A percentile compares a stretch with the other conserved stretches of the same genome.
These are phyloP conservation scores for Procambarus virginalis DNA, from an alignment of 1,140 invertebrate genomes.

Conservation along the genomic window DNA sequence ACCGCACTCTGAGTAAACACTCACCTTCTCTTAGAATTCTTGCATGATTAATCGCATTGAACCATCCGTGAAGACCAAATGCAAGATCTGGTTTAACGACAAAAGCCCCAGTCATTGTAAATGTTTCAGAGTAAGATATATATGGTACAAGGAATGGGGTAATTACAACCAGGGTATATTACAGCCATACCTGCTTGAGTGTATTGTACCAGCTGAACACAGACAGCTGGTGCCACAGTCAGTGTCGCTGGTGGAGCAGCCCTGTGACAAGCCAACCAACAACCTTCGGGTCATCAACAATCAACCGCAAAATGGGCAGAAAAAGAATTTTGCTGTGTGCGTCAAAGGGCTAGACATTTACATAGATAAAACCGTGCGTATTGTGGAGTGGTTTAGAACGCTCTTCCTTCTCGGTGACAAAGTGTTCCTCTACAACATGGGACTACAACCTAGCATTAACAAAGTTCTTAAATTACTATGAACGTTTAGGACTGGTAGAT, in stretches of 20 bases:
- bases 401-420: conserved; percentile 90
- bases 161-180: conserved; percentile 87
- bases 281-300: conserved; percentile 91
- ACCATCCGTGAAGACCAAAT: conserved; percentile 86
- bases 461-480: conserved; percentile 90
- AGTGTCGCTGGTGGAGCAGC: conserved; percentile 88
- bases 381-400: conserved; percentile 97
- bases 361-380: conserved; percentile 88
- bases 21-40: conserved; percentile 89
- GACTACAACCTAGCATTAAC: conserved; percentile 91
- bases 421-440: conserved; percentile 93
- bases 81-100: conserved; percentile 92
- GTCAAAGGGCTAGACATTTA: conserved; percentile 93
- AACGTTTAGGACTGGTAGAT: conserved; percentile 83
- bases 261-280: conserved; percentile 89
- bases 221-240: conserved; percentile 82
- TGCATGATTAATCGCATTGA: conserved; percentile 91
- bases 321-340: conserved; percentile 92
- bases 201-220: conserved; percentile 81
- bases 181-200: conserved; percentile 92
- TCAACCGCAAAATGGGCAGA: conserved; percentile 75
- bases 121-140: conserved; percentile 91
- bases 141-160: conserved; percentile 95
- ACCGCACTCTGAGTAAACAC: conserved; percentile 83
- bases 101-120: conserved; percentile 86